Conservation (phyloP, 2,113 vertebrate genomes). For the Petroica traversi region DNA sequence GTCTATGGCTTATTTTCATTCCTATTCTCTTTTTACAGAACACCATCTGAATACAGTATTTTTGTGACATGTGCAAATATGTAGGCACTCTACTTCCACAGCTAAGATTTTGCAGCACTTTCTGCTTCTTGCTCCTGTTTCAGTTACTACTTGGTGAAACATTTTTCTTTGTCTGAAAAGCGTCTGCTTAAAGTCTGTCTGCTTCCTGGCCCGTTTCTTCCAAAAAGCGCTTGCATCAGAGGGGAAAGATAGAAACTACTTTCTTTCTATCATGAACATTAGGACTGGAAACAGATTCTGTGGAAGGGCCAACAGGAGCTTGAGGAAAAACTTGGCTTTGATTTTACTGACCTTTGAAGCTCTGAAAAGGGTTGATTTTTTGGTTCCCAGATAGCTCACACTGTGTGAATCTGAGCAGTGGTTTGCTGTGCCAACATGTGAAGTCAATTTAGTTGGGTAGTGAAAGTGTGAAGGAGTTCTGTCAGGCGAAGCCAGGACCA, state of each 20-base stretch:
- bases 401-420: background rate
- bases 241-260: background rate
- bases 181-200: too few species aligned
- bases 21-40: background rate
- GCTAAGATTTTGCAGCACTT: background rate
- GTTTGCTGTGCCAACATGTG: background rate
- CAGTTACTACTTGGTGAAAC: background rate
- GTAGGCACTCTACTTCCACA: background rate
- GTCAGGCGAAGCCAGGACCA: background rate
- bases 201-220: rapidly evolving
- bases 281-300: background rate
- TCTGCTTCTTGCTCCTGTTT: background rate
- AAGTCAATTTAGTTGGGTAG: background rate
- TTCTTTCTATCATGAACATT: background rate
- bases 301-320: background rate
- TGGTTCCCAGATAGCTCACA: background rate
- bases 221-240: background rate
- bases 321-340: background rate
- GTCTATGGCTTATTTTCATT: background rate
- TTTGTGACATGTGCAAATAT: background rate
- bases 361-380: background rate
- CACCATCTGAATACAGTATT: background rate
- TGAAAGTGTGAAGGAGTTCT: background rate
- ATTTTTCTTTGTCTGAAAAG: background rate
- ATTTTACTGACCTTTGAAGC: background rate